Conservation (phyloP, 1,140 invertebrate species). For the Tribolium castaneum region DNA sequence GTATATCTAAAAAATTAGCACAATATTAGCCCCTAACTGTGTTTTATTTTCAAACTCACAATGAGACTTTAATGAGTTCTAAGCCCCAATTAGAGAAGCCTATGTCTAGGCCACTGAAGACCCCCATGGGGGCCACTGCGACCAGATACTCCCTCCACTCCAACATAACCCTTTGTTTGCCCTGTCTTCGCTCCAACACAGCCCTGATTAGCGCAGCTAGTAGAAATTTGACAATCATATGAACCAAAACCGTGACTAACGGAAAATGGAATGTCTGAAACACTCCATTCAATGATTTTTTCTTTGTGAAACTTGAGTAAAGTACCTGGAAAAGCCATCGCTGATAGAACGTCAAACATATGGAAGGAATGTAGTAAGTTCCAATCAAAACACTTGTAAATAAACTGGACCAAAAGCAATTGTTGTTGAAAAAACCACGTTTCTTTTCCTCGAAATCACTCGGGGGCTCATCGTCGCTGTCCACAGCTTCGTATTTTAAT, state of each 20-base stretch:
- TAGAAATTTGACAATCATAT: slow-evolving; percentile 86
- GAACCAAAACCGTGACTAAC: slow-evolving; percentile 84
- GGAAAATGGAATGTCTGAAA: slow-evolving; percentile 86
- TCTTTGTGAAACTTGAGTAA: background rate
- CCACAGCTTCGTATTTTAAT: slow-evolving; percentile 56
- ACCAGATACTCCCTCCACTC: slow-evolving; percentile 74
- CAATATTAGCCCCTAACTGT: background rate
- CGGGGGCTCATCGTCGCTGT: slow-evolving; percentile 50
- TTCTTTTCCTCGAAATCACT: slow-evolving; percentile 56
- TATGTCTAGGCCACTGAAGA: slow-evolving; percentile 95
- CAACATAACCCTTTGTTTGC: slow-evolving; percentile 72
- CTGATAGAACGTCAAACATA: slow-evolving; percentile 97
- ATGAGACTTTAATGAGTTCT: slow-evolving; percentile 90
- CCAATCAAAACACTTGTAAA: slow-evolving; percentile 72
- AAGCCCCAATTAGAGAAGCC: slow-evolving; percentile 98
- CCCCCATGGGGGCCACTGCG: slow-evolving; percentile 80
- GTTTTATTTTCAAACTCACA: slow-evolving; percentile 71
- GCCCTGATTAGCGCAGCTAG: slow-evolving; percentile 76
- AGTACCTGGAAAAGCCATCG: slow-evolving; percentile 89
- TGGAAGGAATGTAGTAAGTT: slow-evolving; percentile 90
- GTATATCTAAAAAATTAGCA: slow-evolving; percentile 78
- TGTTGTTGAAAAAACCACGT: slow-evolving; percentile 53
- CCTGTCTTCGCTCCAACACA: slow-evolving; percentile 71
- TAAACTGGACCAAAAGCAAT: slow-evolving; percentile 59
- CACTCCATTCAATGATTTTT: slow-evolving; percentile 48